Percentiles rank a stretch among this genome's conserved stretches.
Conservation (phyloP, 2,888 invertebrate genomes). For the Mamestra brassicae region DNA sequence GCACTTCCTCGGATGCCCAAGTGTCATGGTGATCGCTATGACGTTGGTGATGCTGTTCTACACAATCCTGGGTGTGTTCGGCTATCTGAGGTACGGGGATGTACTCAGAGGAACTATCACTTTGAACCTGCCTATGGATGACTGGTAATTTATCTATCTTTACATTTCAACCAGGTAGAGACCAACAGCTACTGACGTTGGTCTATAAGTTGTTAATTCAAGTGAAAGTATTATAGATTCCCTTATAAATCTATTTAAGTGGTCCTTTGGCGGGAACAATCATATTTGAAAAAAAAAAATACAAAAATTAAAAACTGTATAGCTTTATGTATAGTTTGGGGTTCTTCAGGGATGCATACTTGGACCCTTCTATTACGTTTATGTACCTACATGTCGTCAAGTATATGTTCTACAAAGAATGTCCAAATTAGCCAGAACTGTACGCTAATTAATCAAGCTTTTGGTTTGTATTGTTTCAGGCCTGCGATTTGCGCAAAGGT, state of each 20-base stretch:
- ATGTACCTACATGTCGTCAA: background rate
- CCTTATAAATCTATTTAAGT: too few species aligned
- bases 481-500: conserved; percentile 95
- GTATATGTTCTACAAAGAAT: too few species aligned
- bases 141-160: conserved; percentile 87
- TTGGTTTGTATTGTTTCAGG: conserved; percentile 84
- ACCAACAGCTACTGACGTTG: background rate
- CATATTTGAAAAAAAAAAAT: too few species aligned
- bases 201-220: background rate
- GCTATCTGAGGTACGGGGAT: conserved; percentile 96
- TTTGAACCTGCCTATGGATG: conserved; percentile 93
- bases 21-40: conserved; percentile 97
- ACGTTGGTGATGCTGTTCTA: conserved; percentile 94
- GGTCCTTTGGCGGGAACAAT: too few species aligned
- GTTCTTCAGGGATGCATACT: too few species aligned
- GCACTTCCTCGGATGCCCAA: conserved; percentile 95
- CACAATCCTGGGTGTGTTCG: conserved; percentile 95
- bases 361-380: too few species aligned
- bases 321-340: too few species aligned
- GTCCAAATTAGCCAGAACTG: too few species aligned
- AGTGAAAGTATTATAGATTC: background rate
- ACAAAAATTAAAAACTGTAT: too few species aligned
- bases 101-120: conserved; percentile 94
- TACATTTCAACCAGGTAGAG: background rate
- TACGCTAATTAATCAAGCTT: too few species aligned